Evolutionary conservation across 2,888 invertebrate species (phyloP).

Genomic region (Furcula furcula): DNA sequence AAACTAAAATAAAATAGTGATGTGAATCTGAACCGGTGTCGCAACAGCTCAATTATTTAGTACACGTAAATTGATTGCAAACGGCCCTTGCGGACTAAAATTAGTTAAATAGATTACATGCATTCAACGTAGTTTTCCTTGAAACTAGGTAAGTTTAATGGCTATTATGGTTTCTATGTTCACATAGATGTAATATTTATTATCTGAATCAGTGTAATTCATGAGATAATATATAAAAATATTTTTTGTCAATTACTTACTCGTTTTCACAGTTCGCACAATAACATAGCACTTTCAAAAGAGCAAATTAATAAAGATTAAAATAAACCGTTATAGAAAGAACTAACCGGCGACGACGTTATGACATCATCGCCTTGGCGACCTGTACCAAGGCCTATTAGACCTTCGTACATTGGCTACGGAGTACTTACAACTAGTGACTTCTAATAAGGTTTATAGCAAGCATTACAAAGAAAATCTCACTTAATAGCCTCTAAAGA

Average conservation of each 20-base stretch:
- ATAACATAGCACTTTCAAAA: too few species aligned
- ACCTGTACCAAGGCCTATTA: slow-evolving; percentile 35
- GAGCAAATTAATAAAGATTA: too few species aligned
- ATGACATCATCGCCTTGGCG: slow-evolving; percentile 51
- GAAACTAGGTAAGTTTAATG: slow-evolving; percentile 45
- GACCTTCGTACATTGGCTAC: too few species aligned
- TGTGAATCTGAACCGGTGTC: slow-evolving; percentile 44
- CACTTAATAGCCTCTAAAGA: too few species aligned
- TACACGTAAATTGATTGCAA: slow-evolving; percentile 20
- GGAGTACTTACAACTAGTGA: slow-evolving; percentile 2
- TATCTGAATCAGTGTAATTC: not conserved
- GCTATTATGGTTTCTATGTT: not conserved
- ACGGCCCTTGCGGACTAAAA: slow-evolving; percentile 44
- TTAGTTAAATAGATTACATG: slow-evolving; percentile 57
- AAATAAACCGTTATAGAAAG: too few species aligned
- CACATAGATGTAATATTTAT: not conserved
- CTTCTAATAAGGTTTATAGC: not conserved
- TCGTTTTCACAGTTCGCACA: too few species aligned
- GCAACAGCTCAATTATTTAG: slow-evolving; percentile 19
- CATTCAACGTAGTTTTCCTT: slow-evolving; percentile 43
- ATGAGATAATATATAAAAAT: too few species aligned
- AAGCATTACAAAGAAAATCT: too few species aligned
- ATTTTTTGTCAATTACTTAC: too few species aligned
- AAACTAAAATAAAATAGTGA: slow-evolving; percentile 46
- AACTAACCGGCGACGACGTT: slow-evolving; percentile 5